phyloP scores from a whole-genome alignment of 2,888 invertebrate species.

The Protonemura montana region DNA sequence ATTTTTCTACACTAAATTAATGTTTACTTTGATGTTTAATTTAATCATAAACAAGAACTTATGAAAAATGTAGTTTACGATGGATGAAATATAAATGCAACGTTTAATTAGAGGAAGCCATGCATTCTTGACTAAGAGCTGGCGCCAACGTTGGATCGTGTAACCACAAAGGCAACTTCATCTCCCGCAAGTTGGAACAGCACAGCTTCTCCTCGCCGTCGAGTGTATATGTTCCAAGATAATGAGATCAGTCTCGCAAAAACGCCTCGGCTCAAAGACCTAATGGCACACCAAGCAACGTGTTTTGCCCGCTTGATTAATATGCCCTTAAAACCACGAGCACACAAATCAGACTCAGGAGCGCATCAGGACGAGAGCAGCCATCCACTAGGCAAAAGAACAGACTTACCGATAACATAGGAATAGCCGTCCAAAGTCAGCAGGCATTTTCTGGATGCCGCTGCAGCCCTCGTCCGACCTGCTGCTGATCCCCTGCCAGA shows the following conservation, averaged over 20 bases:
- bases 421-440: slow-evolving; percentile 86
- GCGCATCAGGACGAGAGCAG: no score
- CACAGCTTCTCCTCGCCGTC: neutral
- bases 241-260: neutral
- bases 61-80: neutral
- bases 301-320: neutral
- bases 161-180: neutral
- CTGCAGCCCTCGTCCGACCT: neutral
- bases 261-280: neutral
- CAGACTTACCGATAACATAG: slow-evolving; percentile 83
- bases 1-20: neutral
- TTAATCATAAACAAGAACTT: neutral
- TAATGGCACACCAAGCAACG: neutral
- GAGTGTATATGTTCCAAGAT: neutral
- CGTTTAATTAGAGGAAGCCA: neutral
- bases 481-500: slow-evolving; percentile 60
- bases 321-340: neutral
- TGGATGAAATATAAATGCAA: neutral
- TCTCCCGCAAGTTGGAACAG: neutral
- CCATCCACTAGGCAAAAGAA: no score
- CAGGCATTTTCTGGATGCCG: slow-evolving; percentile 75
- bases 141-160: neutral
- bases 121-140: neutral
- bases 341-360: neutral
- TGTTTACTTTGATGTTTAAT: neutral